Percentiles rank a stretch among this genome's conserved stretches.
Conservation (phyloP, 2,113 vertebrate species). For the Pseudorectes ferrugineus region DNA sequence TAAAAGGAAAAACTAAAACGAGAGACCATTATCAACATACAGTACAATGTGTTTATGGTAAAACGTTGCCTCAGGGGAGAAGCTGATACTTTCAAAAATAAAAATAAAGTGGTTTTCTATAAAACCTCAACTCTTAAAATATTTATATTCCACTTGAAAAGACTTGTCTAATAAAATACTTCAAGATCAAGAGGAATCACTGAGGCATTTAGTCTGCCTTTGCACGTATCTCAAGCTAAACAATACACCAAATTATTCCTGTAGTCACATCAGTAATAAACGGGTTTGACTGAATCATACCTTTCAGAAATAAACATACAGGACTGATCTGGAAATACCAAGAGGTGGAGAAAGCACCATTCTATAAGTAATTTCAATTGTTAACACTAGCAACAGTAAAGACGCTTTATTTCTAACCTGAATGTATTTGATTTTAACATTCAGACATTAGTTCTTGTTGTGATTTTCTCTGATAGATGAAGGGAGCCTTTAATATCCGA, state of each 20-base stretch:
- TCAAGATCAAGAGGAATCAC: constrained; percentile 19
- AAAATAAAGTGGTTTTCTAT: not conserved
- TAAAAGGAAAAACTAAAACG: not conserved
- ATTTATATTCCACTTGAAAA: constrained; percentile 26
- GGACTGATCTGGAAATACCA: not conserved
- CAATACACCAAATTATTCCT: not conserved
- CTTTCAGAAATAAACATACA: not conserved
- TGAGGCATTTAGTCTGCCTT: constrained; percentile 15
- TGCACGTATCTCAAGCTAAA: not conserved
- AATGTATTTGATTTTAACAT: not conserved
- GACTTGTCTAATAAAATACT: constrained; percentile 26
- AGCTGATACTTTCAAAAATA: not conserved
- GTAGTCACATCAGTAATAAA: not conserved
- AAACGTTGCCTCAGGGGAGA: not conserved
- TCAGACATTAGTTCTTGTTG: not conserved
- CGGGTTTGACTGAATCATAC: not conserved
- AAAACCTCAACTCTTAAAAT: constrained; percentile 12
- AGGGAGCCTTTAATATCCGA: not conserved
- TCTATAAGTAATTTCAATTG: not conserved
- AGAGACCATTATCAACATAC: not conserved
- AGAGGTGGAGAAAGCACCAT: not conserved
- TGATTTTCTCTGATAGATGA: not conserved
- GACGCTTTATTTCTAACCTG: not conserved
- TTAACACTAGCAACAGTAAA: not conserved
- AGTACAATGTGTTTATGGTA: not conserved